Conservation (phyloP, 92 coral and sea anemone species). For the Porites rus region DNA sequence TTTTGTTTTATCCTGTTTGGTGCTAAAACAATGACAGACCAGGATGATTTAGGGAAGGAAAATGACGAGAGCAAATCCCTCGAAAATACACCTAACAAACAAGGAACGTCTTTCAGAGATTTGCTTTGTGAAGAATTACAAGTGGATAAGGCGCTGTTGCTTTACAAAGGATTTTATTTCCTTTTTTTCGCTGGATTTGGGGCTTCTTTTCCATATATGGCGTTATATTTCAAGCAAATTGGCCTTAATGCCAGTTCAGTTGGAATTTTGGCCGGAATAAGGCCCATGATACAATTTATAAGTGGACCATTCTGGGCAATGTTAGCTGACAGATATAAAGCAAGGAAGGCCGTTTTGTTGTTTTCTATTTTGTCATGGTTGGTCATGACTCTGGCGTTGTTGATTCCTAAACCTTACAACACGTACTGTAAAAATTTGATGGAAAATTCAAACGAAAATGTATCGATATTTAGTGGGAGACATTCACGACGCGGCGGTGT, state of each 20-base stretch:
- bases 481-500: neutral
- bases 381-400: slow-evolving; percentile 91
- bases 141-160: slow-evolving; percentile 73
- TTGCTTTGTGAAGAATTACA: slow-evolving; percentile 49
- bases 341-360: slow-evolving; percentile 86
- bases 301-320: slow-evolving; percentile 98
- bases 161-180: slow-evolving; percentile 93
- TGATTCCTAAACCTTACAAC: slow-evolving; percentile 79
- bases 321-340: slow-evolving; percentile 85
- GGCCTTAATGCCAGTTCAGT: slow-evolving; percentile 92
- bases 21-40: neutral
- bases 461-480: neutral
- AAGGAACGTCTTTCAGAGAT: slow-evolving; percentile 13
- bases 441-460: neutral
- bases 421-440: slow-evolving; percentile 72
- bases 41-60: neutral
- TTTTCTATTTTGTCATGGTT: slow-evolving; percentile 93
- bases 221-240: slow-evolving; percentile 92
- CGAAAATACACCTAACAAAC: slow-evolving; percentile 14
- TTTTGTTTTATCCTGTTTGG: too few relatives aligned
- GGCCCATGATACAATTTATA: slow-evolving; percentile 91
- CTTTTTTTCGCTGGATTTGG: slow-evolving; percentile 98
- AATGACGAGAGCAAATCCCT: neutral
- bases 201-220: slow-evolving; percentile 93
- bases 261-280: slow-evolving; percentile 89